Evolutionary conservation across 1,140 invertebrate species (phyloP), one percentile per base, ranked within the genome.

Genomic region (Heliconius hewitsoni): DNA sequence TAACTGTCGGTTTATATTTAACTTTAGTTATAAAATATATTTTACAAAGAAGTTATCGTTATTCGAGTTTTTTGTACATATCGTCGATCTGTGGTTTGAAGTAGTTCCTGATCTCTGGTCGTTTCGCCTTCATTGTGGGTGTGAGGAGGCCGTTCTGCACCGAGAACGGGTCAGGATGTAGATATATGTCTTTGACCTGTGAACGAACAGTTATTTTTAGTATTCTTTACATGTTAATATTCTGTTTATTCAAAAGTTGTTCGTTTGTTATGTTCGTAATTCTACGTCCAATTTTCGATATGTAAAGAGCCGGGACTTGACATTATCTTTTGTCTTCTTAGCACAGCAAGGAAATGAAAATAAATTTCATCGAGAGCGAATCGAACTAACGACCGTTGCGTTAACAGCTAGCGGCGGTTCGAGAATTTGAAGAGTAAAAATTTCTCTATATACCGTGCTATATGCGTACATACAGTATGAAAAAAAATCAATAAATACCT

Each of bases 141-240:
- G 99, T 99, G 39, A 99, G 95, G 23, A 99, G 96, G 79, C 98
- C 98, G 94, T 99, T 99, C 95, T 99, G 98, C 75, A 99, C 97
- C 57, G 98, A 98, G 95, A 99, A 99, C 72, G 97, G 97, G 94
- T 99, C 98, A 8, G 98, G 97, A 95, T 98, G 98, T 37, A 99
- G 94, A 93, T 98, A 98, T 82, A 99, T 97, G 92, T 99, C 98
- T 95, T 99, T 99, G 0, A 98, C 97, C 98, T 99, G 91, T 18
- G 95, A 91, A 88, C 77, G 83, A 80, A 80, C 46, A 71, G 55
- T 71, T n/a, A 60, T 42, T 42, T 3, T 70, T 76, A 30, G 34
- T 71, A 34, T 27, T 27, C 34, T 19, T 16, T 60, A 60, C 1
- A 0, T 60, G 9, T 23, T 27, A 46, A 46, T 16, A 46, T 46